Conservation (phyloP, 2,888 invertebrate species). For the Ochropleura leucogaster region DNA sequence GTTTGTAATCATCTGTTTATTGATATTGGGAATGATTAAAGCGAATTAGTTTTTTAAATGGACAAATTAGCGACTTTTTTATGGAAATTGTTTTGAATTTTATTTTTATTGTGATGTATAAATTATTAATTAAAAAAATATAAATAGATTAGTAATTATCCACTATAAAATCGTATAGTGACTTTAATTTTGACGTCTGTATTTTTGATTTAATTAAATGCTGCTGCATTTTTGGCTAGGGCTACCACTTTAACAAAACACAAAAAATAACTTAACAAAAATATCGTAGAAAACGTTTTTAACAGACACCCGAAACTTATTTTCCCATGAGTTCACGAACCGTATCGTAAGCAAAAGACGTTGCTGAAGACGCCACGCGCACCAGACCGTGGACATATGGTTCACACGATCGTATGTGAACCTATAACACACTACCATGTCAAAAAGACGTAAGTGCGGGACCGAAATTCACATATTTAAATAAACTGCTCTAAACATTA, state of each 20-base stretch:
- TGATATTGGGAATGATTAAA: conserved; percentile 38
- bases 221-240: background rate
- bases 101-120: conserved; percentile 2
- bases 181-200: background rate
- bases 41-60: conserved; percentile 29
- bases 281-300: conserved; percentile 44
- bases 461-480: background rate
- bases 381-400: conserved; percentile 77
- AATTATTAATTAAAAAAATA: background rate
- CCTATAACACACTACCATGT: conserved; percentile 33
- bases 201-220: conserved; percentile 14
- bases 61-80: conserved; percentile 49
- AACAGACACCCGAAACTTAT: conserved; percentile 59
- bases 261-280: background rate
- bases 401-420: conserved; percentile 85
- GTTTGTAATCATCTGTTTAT: conserved; percentile 46
- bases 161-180: background rate
- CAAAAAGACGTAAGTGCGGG: conserved; percentile 35
- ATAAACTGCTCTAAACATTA: background rate
- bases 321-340: conserved; percentile 72
- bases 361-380: conserved; percentile 79
- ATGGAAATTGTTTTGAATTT: conserved; percentile 22
- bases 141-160: conserved; percentile 6
- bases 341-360: conserved; percentile 82
- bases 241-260: background rate